These are phyloP conservation scores for Rhagium mordax DNA, from an alignment of 2,888 invertebrate species.

Conservation along the genomic window DNA sequence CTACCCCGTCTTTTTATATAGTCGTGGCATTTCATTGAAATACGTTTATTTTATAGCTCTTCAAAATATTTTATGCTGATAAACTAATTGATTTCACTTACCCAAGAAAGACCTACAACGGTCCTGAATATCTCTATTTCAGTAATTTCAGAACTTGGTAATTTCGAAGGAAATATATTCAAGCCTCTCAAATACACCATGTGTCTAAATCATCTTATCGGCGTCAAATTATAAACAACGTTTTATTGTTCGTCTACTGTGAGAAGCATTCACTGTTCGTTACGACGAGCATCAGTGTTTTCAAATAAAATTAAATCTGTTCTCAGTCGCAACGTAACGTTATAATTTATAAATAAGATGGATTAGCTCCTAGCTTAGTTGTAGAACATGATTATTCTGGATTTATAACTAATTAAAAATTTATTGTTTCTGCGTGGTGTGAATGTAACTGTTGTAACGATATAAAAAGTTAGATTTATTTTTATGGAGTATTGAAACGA, in stretches of 20 bases:
- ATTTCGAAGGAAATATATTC: neutral
- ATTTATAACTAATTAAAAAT: slow-evolving; percentile 41
- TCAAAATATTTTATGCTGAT: too few relatives aligned
- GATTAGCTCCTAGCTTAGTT: neutral
- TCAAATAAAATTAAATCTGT: slow-evolving; percentile 34
- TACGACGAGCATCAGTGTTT: neutral
- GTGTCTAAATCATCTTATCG: slow-evolving; percentile 15
- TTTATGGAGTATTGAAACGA: slow-evolving; percentile 41
- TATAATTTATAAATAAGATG: slow-evolving; percentile 29
- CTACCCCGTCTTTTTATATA: too few relatives aligned
- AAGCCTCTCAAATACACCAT: slow-evolving; percentile 16
- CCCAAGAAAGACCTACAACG: neutral
- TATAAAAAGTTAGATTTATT: slow-evolving; percentile 39
- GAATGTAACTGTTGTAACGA: slow-evolving; percentile 16
- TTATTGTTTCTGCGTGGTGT: slow-evolving; percentile 32
- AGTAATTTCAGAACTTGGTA: neutral
- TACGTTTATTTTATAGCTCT: too few relatives aligned
- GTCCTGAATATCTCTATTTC: neutral
- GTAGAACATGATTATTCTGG: slow-evolving; percentile 18
- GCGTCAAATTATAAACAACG: slow-evolving; percentile 21
- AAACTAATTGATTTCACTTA: too few relatives aligned
- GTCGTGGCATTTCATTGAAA: too few relatives aligned
- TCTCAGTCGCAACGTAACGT: slow-evolving; percentile 18
- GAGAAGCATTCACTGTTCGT: neutral
- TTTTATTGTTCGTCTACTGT: slow-evolving; percentile 17